phyloP scores from a whole-genome alignment of 2,888 invertebrate genomes.

The Nyleta sp. region DNA sequence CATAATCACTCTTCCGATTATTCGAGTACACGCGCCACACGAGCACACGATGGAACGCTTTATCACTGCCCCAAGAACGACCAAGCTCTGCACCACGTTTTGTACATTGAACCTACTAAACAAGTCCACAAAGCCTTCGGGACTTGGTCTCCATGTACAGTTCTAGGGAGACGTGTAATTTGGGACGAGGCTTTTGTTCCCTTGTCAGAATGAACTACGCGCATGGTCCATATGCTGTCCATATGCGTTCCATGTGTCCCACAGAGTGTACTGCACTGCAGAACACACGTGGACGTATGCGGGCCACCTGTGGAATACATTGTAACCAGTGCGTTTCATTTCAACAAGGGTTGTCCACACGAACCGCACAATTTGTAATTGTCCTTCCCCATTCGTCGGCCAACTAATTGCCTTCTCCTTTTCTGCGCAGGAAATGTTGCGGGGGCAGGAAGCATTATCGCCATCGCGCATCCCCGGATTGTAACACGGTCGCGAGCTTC shows the following conservation, averaged over 20 bases:
- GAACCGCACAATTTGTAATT: conserved; percentile 24
- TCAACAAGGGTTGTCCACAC: conserved; percentile 18
- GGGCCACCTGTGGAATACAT: too few relatives aligned
- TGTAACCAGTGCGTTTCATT: neutral
- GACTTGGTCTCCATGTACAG: too few relatives aligned
- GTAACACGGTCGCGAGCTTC: conserved; percentile 95
- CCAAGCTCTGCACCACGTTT: neutral
- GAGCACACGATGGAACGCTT: conserved; percentile 33
- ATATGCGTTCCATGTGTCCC: too few relatives aligned
- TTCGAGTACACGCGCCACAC: conserved; percentile 36
- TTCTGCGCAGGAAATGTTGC: conserved; percentile 85
- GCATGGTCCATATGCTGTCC: too few relatives aligned
- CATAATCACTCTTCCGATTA: conserved; percentile 24
- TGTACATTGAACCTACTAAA: too few relatives aligned
- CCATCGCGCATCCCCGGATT: conserved; percentile 94
- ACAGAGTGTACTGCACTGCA: too few relatives aligned
- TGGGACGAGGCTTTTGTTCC: too few relatives aligned
- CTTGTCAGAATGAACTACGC: too few relatives aligned
- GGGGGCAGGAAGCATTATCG: conserved; percentile 92
- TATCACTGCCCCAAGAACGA: conserved; percentile 2
- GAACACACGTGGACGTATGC: too few relatives aligned
- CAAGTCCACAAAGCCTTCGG: too few relatives aligned
- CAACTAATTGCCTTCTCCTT: conserved; percentile 2
- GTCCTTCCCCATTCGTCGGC: neutral
- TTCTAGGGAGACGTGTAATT: too few relatives aligned